A percentile compares a stretch with the other conserved stretches of the same genome.
Evolutionary conservation across 2,888 invertebrate species (phyloP).

Genomic region (Sphaeridia pumilis): DNA sequence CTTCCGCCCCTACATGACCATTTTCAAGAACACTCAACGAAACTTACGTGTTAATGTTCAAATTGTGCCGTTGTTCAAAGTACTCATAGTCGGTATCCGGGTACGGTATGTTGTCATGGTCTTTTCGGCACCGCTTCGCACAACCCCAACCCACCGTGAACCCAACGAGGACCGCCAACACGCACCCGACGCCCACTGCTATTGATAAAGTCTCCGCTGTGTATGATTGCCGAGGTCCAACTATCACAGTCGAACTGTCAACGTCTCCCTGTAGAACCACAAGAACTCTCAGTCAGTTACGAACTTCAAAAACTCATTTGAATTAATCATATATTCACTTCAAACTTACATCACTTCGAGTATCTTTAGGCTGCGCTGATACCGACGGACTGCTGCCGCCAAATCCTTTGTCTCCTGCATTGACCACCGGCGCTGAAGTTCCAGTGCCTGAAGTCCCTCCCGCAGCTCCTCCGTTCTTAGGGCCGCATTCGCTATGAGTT

Average conservation of each 20-base stretch:
- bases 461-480: too few relatives aligned
- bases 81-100: constrained; percentile 90
- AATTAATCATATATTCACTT: too few relatives aligned
- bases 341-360: too few relatives aligned
- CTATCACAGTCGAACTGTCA: constrained; percentile 23
- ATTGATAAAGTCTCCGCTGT: constrained; percentile 69
- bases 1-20: too few relatives aligned
- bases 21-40: too few relatives aligned
- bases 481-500: constrained; percentile 48
- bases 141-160: constrained; percentile 60
- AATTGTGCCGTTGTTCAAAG: constrained; percentile 84
- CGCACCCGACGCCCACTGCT: constrained; percentile 64
- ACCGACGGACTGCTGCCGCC: too few relatives aligned
- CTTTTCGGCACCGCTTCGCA: constrained; percentile 48
- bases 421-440: too few relatives aligned
- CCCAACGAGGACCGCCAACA: constrained; percentile 67
- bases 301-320: too few relatives aligned
- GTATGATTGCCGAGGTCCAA: constrained; percentile 42
- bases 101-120: constrained; percentile 83
- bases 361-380: too few relatives aligned
- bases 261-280: background rate
- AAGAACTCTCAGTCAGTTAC: too few relatives aligned
- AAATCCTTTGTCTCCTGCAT: too few relatives aligned
- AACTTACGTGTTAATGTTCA: constrained; percentile 49
- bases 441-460: too few relatives aligned